A percentile compares a stretch with the other conserved stretches of the same genome.
Evolutionary conservation across 2,797 vertebrate species (phyloP).

Genomic region (Urophycis tenuis): DNA sequence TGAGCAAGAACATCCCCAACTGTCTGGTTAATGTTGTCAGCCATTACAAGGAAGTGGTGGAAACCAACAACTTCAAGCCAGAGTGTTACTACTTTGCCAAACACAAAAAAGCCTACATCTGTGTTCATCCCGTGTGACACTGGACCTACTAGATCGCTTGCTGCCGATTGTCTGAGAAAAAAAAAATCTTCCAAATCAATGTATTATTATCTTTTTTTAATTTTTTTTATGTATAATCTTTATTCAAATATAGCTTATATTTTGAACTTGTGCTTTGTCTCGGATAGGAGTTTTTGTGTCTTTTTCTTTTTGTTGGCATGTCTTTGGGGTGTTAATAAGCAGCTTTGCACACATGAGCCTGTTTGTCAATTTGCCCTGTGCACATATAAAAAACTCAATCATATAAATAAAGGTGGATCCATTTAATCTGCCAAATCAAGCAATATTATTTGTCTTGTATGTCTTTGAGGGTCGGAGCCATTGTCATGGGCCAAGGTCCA

Average conservation of each 20-base stretch:
- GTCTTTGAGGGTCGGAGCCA: background rate
- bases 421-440: background rate
- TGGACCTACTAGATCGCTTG: background rate
- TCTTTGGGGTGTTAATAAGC: background rate
- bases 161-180: background rate
- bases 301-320: constrained; percentile 1
- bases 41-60: constrained; percentile 69
- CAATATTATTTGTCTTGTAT: constrained; percentile 10
- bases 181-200: constrained; percentile 10
- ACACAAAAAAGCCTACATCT: constrained; percentile 67
- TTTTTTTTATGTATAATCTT: constrained; percentile 3
- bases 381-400: background rate
- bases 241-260: constrained; percentile 26
- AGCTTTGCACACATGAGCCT: background rate
- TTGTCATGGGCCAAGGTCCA: constrained; percentile 41
- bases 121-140: constrained; percentile 67
- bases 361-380: background rate
- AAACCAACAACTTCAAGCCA: constrained; percentile 71
- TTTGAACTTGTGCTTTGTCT: constrained; percentile 18
- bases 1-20: constrained; percentile 63
- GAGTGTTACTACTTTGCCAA: constrained; percentile 70
- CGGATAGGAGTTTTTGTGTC: constrained; percentile 21
- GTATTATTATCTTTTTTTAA: constrained; percentile 29
- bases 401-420: background rate
- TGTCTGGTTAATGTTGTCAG: constrained; percentile 72